These are phyloP conservation scores for Thamnaconus septentrionalis DNA, from an alignment of 2,113 vertebrate genomes.

Conservation along the genomic window DNA sequence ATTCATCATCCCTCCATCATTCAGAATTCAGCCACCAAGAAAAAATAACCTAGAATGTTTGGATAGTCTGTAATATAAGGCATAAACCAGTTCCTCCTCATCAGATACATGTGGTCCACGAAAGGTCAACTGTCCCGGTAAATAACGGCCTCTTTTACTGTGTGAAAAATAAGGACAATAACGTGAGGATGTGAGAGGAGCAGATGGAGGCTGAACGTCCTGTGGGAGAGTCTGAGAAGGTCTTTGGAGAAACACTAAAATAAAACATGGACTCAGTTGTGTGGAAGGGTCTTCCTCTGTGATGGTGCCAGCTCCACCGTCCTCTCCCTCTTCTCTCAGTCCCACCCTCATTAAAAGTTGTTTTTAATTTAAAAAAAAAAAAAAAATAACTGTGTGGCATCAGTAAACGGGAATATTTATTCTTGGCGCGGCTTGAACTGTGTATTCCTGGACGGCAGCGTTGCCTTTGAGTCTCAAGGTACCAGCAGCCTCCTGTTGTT, in stretches of 20 bases:
- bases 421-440: constrained; percentile 17
- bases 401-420: constrained; percentile 15
- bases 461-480: constrained; percentile 32
- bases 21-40: too few species aligned
- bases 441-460: constrained; percentile 9
- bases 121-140: constrained; percentile 10
- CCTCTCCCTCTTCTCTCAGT: constrained; percentile 20
- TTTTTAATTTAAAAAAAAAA: background rate
- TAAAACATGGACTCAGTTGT: constrained; percentile 42
- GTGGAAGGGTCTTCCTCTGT: constrained; percentile 35
- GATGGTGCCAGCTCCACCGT: constrained; percentile 31
- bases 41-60: too few species aligned
- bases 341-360: constrained; percentile 22
- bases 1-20: too few species aligned
- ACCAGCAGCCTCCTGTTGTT: constrained; percentile 17
- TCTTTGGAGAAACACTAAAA: constrained; percentile 23
- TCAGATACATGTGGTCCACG: background rate
- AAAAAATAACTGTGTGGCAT: constrained; percentile 8
- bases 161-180: constrained; percentile 11
- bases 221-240: constrained; percentile 34
- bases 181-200: constrained; percentile 32
- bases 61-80: too few species aligned
- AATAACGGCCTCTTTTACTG: constrained; percentile 2
- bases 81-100: background rate
- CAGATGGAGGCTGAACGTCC: constrained; percentile 57